A percentile compares a stretch with the other conserved stretches of the same genome.
These are phyloP conservation scores for Rhodinocichla rosea DNA, from an alignment of 2,113 vertebrate genomes.

Conservation along the genomic window DNA sequence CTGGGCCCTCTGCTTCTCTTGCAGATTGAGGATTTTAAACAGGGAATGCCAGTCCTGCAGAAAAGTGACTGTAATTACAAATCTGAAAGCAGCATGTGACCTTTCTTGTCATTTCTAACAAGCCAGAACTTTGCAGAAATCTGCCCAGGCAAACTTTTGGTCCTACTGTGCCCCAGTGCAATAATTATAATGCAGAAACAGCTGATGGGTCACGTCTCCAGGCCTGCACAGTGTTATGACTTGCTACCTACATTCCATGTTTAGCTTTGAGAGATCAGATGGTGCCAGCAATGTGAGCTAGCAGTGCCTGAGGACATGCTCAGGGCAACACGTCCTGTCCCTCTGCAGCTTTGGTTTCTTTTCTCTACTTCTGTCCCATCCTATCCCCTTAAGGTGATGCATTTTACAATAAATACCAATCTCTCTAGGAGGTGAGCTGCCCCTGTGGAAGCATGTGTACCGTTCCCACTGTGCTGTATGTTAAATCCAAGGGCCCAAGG, in stretches of 20 bases:
- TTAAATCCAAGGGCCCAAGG: neutral
- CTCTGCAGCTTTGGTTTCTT: slow-evolving; percentile 17
- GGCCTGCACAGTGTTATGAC: slow-evolving; percentile 5
- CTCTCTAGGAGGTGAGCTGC: neutral
- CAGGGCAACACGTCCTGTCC: neutral
- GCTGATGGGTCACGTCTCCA: slow-evolving; percentile 49
- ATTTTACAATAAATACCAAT: neutral
- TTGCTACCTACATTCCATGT: slow-evolving; percentile 67
- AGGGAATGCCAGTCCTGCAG: neutral
- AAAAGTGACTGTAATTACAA: neutral
- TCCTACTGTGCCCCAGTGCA: slow-evolving; percentile 31
- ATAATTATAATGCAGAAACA: slow-evolving; percentile 55
- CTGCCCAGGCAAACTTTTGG: neutral
- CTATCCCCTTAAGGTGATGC: neutral
- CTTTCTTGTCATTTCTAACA: neutral
- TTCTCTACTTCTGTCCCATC: neutral
- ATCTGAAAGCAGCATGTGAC: neutral
- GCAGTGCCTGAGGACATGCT: slow-evolving; percentile 20
- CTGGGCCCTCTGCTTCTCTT: neutral
- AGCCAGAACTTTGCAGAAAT: neutral
- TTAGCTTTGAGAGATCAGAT: slow-evolving; percentile 52
- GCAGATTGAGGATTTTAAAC: neutral
- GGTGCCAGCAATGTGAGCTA: slow-evolving; percentile 57
- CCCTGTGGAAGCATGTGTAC: neutral
- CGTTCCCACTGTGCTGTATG: neutral